A percentile compares a stretch with the other conserved stretches of the same genome.
These are phyloP conservation scores for Naso thynnoides DNA, from an alignment of 2,797 vertebrate species.

Conservation along the genomic window DNA sequence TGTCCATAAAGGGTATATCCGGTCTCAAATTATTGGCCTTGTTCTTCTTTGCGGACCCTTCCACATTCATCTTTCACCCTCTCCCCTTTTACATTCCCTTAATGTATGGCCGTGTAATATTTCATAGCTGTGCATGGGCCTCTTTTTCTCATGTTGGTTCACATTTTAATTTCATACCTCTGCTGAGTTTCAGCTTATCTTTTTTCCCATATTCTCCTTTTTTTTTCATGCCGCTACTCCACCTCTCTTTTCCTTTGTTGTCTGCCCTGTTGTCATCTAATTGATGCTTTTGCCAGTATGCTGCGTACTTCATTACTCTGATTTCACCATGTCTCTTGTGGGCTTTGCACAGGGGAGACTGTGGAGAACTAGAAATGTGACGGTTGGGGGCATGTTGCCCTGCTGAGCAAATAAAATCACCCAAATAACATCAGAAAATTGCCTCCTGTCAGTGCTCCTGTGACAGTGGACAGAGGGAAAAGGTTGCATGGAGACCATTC, in stretches of 20 bases:
- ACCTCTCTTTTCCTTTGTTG: constrained; percentile 56
- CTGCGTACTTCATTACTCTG: constrained; percentile 85
- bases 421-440: constrained; percentile 82
- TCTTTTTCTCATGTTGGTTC: constrained; percentile 41
- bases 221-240: constrained; percentile 27
- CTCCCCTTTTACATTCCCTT: constrained; percentile 28
- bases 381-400: constrained; percentile 71
- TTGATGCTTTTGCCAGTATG: constrained; percentile 78
- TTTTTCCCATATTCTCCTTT: constrained; percentile 11
- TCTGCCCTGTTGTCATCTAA: constrained; percentile 69
- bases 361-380: constrained; percentile 79
- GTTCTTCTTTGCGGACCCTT: constrained; percentile 64
- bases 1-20: constrained; percentile 73
- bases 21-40: constrained; percentile 67
- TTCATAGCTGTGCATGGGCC: constrained; percentile 23
- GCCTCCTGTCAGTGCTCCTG: constrained; percentile 67
- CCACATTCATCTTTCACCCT: constrained; percentile 54
- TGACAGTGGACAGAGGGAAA: constrained; percentile 35
- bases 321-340: constrained; percentile 84
- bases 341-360: constrained; percentile 78
- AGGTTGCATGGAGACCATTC: constrained; percentile 44
- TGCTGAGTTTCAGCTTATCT: constrained; percentile 18
- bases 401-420: constrained; percentile 75
- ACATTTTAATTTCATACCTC: constrained; percentile 35
- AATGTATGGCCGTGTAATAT: constrained; percentile 57